Percentiles rank a stretch among this genome's conserved stretches.
Evolutionary conservation across 1,140 invertebrate genomes (phyloP).

Genomic region (Leptinotarsa texana): DNA sequence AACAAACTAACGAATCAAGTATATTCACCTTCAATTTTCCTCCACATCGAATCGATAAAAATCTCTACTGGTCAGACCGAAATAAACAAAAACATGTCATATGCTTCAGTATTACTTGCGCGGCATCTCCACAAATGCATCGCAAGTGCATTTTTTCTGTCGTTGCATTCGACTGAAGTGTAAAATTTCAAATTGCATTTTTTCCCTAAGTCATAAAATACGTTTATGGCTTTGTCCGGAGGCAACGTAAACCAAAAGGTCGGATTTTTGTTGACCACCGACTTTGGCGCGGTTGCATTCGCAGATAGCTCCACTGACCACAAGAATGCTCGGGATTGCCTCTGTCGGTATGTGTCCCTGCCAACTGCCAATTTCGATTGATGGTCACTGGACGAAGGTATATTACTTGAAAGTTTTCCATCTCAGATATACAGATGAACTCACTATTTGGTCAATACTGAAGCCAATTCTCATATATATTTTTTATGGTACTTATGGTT

Average conservation of each 20-base stretch:
- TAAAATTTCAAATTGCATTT: constrained; percentile 4
- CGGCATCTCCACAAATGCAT: neutral
- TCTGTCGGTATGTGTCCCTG: neutral
- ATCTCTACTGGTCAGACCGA: too few species aligned
- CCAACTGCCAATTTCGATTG: neutral
- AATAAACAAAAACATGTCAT: neutral
- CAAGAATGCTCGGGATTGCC: neutral
- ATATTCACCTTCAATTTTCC: too few species aligned
- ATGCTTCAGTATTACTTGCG: neutral
- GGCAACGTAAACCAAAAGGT: constrained; percentile 2
- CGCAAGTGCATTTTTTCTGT: constrained; percentile 7
- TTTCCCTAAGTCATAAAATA: neutral
- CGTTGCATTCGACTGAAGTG: neutral
- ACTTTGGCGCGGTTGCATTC: neutral
- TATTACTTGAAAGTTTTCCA: too few species aligned
- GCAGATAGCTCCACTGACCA: neutral
- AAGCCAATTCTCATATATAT: too few species aligned
- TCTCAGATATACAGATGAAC: too few species aligned
- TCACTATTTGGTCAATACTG: too few species aligned
- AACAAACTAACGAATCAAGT: too few species aligned
- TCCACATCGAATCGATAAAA: too few species aligned
- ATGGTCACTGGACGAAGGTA: too few species aligned
- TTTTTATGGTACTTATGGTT: too few species aligned
- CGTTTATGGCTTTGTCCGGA: constrained; percentile 1
- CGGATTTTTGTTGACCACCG: neutral